phyloP scores from a whole-genome alignment of 2,113 vertebrate genomes.

The cat (Felis catus) region F.catus_Fca126_mat1.0 CM031419.1:111889001-111889500 shows the following conservation, averaged over 20 bases:
- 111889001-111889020: background rate
- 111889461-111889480: background rate
- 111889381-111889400: no score
- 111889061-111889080: background rate
- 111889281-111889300: background rate
- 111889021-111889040: background rate
- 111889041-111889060: background rate
- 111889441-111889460: background rate
- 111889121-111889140: background rate
- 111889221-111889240: background rate
- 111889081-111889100: rapidly evolving
- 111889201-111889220: background rate
- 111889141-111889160: background rate
- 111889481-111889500: rapidly evolving
- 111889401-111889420: background rate
- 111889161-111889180: background rate
- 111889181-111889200: background rate
- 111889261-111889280: background rate
- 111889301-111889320: background rate
- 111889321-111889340: no score
- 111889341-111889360: background rate
- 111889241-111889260: no score
- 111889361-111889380: background rate
- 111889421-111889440: background rate
- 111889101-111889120: background rate